Evolutionary conservation across 2,113 vertebrate genomes (phyloP).

Genomic region (Polypterus senegalus): DNA sequence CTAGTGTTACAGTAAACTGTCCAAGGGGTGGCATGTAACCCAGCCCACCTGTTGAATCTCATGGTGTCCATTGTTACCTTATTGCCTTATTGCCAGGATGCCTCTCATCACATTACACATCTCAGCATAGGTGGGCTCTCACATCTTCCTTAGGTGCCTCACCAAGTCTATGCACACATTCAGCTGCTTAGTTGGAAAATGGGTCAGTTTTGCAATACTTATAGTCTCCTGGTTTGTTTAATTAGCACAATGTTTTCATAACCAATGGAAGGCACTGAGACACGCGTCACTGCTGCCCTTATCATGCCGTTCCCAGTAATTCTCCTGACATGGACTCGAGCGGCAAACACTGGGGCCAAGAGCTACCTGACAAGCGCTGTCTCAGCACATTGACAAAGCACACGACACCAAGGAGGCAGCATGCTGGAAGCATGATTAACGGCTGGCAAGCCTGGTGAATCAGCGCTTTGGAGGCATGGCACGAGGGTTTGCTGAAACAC

Average conservation of each 20-base stretch:
- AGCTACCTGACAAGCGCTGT: constrained; percentile 11
- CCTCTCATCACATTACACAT: no score
- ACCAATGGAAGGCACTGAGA: constrained; percentile 6
- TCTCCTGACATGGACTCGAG: constrained; percentile 20
- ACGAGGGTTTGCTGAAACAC: not conserved
- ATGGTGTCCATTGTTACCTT: no score
- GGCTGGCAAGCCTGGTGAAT: not conserved
- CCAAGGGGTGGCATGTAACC: no score
- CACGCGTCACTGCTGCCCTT: constrained; percentile 10
- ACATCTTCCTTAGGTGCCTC: no score
- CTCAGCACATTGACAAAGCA: constrained; percentile 3
- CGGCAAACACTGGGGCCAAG: constrained; percentile 1
- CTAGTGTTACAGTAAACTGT: no score
- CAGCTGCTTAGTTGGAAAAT: no score
- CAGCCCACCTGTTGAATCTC: no score
- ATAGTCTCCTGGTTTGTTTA: constrained; percentile 9
- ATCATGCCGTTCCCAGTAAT: constrained; percentile 6
- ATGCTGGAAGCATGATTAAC: not conserved
- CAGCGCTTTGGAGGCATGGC: not conserved
- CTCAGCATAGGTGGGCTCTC: no score
- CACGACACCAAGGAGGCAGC: not conserved
- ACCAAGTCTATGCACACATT: no score
- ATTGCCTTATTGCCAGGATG: no score
- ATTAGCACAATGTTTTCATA: constrained; percentile 22
- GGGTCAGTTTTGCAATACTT: not conserved